Evolutionary conservation across 2,113 vertebrate species (phyloP).

Genomic region (Plecturocebus donacophilus): DNA sequence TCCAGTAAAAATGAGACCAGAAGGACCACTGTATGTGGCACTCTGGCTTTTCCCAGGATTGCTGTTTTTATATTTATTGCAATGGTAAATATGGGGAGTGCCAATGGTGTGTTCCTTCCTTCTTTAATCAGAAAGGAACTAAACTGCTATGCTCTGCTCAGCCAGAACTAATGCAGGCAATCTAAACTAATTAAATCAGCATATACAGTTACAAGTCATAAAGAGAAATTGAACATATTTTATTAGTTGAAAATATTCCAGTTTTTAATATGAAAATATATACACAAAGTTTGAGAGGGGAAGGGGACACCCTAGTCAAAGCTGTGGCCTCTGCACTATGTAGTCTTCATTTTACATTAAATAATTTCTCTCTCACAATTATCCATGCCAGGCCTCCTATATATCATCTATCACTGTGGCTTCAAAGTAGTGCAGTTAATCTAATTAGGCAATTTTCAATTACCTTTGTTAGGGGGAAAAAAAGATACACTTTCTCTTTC

Average conservation of each 20-base stretch:
- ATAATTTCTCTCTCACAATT: constrained; percentile 13
- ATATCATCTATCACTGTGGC: constrained; percentile 48
- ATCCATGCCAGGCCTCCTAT: constrained; percentile 41
- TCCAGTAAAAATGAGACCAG: not conserved
- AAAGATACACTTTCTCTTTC: constrained; percentile 50
- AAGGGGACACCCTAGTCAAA: not conserved
- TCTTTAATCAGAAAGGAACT: not conserved
- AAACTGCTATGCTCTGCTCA: not conserved
- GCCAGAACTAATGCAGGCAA: constrained; percentile 33
- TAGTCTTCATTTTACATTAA: constrained; percentile 53
- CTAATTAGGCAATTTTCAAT: constrained; percentile 73
- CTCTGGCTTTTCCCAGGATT: not conserved
- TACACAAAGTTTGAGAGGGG: not conserved
- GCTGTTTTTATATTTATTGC: not conserved
- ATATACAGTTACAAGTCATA: not conserved
- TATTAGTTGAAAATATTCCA: not conserved
- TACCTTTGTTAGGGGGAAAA: constrained; percentile 28
- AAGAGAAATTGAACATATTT: not conserved
- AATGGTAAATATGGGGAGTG: not conserved
- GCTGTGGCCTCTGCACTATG: not conserved
- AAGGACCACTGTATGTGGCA: not conserved
- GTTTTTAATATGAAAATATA: constrained; percentile 32
- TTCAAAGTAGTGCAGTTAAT: constrained; percentile 67
- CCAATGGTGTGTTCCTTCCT: not conserved
- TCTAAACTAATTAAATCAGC: not conserved